A percentile compares a stretch with the other conserved stretches of the same genome.
phyloP scores from a whole-genome alignment of 2,888 invertebrate genomes.

The Pheosia tremula region DNA sequence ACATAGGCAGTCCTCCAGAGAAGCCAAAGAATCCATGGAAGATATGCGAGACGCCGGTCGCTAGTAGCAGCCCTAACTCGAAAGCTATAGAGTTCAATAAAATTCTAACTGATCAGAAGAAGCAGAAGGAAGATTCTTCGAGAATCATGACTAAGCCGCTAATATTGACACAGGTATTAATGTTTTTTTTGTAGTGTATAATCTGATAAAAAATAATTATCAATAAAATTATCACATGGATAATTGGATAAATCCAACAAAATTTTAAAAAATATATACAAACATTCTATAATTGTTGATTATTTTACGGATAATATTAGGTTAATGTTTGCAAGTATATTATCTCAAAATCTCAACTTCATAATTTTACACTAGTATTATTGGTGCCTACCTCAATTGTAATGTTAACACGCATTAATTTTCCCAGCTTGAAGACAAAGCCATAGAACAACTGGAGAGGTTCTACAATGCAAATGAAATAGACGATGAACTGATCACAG shows the following conservation, averaged over 20 bases:
- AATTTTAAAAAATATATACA: too few relatives aligned
- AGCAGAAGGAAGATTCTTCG: conserved; percentile 88
- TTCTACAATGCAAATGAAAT: conserved; percentile 90
- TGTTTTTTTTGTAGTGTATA: background rate
- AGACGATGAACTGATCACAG: conserved; percentile 89
- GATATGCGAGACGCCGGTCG: conserved; percentile 57
- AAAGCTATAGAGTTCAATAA: conserved; percentile 71
- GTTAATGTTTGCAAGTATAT: too few relatives aligned
- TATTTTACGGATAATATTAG: too few relatives aligned
- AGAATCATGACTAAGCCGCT: conserved; percentile 90
- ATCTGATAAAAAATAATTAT: too few relatives aligned
- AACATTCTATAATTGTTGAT: too few relatives aligned
- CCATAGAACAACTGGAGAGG: conserved; percentile 90
- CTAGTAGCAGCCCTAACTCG: conserved; percentile 70
- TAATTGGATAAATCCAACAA: too few relatives aligned
- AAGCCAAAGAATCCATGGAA: conserved; percentile 82
- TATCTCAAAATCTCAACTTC: too few relatives aligned
- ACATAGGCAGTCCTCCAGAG: conserved; percentile 61
- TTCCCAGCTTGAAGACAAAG: conserved; percentile 92
- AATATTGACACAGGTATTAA: conserved; percentile 88
- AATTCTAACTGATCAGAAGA: conserved; percentile 90
- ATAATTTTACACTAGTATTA: too few relatives aligned
- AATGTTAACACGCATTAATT: background rate
- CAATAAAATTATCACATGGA: too few relatives aligned
- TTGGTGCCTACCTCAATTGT: too few relatives aligned